Base-by-base conservation (phyloP, 2,888 invertebrate genomes). In the Creontiades dilutus region DNA sequence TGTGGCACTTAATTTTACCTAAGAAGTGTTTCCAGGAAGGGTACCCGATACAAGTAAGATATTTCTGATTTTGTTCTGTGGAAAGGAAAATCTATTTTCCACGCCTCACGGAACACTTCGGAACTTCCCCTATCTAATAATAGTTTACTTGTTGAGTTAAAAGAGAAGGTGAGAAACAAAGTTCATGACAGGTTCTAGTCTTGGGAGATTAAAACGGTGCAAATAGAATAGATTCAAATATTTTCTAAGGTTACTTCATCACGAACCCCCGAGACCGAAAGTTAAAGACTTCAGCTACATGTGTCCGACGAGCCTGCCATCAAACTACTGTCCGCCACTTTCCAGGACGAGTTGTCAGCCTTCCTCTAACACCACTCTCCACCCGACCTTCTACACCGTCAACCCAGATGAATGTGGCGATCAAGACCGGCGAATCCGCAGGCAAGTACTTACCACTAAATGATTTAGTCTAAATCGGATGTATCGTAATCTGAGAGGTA, bases 381-480 rank as follows among this genome's bases (percentile, higher is more conserved):
- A 78, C 37, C 78, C 78, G 37, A 78, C 47, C 46, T 46, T 78
- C 37, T 78, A 46, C 78, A 78, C 78, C 5, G 78, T 16, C 13
- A 61, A 61, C 19, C 61, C 61, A 0, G 68, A 68, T 1, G 68
- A 68, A 0, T 16, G n/a, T 7, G 0, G 0, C n/a, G 23, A 68
- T 19, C 19, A 68, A 12, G 68, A 68, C 23, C 23, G 27, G 0
- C 14, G 52, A 52, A 52, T 52, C 52, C 37, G 37, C 37, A 37
- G 37, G 37, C 37, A 37, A 37, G 37, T 37, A 2, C 37, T 37
- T 37, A 37, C 37, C 37, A 37, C n/a, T n/a, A n/a, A n/a, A n/a
- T n/a, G n/a, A n/a, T 37, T 37, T 37, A 37, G 7, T 37, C 37
- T 37, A 37, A n/a, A n/a, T n/a, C n/a, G n/a, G n/a, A n/a, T n/a